These are phyloP conservation scores for Hippolais icterina DNA, from an alignment of 2,113 vertebrate genomes.

Conservation along the genomic window DNA sequence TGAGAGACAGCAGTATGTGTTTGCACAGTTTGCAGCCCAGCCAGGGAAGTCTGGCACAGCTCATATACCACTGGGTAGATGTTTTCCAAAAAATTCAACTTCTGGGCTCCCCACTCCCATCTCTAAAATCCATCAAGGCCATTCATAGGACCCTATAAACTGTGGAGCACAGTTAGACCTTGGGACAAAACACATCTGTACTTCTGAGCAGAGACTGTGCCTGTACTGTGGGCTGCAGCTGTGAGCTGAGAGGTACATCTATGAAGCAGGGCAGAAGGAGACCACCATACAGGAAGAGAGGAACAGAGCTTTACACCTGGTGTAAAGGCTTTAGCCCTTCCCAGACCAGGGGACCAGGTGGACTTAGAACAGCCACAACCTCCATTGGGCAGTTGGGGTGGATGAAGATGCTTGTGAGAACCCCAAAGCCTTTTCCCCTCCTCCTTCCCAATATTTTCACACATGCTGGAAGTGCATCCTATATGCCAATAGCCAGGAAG, in stretches of 20 bases:
- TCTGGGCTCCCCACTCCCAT: not conserved
- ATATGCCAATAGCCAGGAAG: not conserved
- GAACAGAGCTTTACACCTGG: not conserved
- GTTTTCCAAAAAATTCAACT: not conserved
- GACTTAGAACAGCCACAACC: not conserved
- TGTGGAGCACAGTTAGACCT: not conserved
- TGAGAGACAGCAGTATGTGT: not conserved
- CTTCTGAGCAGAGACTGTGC: not conserved
- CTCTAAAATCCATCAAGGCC: not conserved
- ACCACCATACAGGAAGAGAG: not conserved
- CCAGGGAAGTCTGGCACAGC: not conserved
- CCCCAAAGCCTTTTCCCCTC: not conserved
- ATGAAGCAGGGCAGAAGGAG: not conserved
- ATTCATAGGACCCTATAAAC: not conserved
- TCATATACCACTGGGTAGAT: not conserved
- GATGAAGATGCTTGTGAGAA: not conserved
- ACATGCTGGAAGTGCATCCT: rapidly evolving
- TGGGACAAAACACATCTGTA: not conserved
- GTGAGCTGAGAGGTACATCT: not conserved
- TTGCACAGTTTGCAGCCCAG: not conserved
- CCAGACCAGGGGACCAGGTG: not conserved
- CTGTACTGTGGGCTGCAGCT: not conserved
- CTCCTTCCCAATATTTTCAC: not conserved
- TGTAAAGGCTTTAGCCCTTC: not conserved
- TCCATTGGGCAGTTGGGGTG: rapidly evolving